phyloP scores from a whole-genome alignment of 2,888 invertebrate species.

The Diarsia mendica region DNA sequence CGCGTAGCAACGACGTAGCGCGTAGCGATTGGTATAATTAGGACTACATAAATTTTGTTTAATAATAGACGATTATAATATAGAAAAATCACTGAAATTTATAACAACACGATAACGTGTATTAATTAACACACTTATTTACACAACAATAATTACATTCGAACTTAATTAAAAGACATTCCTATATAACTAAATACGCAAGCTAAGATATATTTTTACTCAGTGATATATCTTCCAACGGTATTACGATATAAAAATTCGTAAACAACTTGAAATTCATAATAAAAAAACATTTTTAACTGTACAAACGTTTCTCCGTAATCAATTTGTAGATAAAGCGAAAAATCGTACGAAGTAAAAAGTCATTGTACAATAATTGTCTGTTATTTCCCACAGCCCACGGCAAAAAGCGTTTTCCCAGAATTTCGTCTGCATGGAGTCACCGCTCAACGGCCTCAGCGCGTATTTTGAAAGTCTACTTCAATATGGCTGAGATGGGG shows the following conservation, averaged over 20 bases:
- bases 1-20: constrained; percentile 53
- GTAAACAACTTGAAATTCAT: constrained; percentile 6
- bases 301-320: constrained; percentile 31
- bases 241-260: constrained; percentile 1
- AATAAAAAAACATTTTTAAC: not conserved
- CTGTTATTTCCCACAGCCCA: constrained; percentile 77
- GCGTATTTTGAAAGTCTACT: constrained; percentile 38
- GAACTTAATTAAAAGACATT: not conserved
- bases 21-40: constrained; percentile 34
- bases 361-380: constrained; percentile 79
- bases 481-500: not conserved
- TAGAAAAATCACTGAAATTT: constrained; percentile 6
- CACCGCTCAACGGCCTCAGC: constrained; percentile 55
- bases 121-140: constrained; percentile 3
- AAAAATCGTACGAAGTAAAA: constrained; percentile 59
- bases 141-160: not conserved
- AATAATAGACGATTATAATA: constrained; percentile 8
- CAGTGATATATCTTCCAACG: not conserved
- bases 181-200: not conserved
- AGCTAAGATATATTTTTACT: not conserved
- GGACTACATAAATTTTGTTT: constrained; percentile 9
- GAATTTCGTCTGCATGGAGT: constrained; percentile 79
- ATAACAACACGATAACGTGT: not conserved
- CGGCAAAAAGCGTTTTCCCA: constrained; percentile 78
- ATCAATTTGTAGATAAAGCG: constrained; percentile 54